These are phyloP conservation scores for Craseonycteris thonglongyai DNA, from an alignment of 2,113 vertebrate genomes.

Conservation along the genomic window DNA sequence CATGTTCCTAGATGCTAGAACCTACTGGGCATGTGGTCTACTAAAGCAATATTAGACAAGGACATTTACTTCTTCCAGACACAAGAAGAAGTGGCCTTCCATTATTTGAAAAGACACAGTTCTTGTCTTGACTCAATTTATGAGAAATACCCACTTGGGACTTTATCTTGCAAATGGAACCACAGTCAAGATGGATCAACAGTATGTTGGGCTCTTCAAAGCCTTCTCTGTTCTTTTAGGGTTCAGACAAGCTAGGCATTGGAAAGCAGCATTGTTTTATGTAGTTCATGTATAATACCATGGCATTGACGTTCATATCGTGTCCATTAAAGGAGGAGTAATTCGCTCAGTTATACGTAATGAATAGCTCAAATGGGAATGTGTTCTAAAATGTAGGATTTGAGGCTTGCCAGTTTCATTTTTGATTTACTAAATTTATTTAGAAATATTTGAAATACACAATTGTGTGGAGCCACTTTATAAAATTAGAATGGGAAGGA, in stretches of 20 bases:
- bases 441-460: constrained; percentile 7
- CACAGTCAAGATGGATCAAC: neutral
- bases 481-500: neutral
- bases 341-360: neutral
- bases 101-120: constrained; percentile 23
- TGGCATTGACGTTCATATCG: neutral
- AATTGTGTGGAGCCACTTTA: neutral
- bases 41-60: constrained; percentile 46
- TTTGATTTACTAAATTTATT: constrained; percentile 1
- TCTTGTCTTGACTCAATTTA: constrained; percentile 9
- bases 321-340: neutral
- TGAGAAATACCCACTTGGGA: neutral
- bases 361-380: neutral
- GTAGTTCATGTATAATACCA: neutral
- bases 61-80: constrained; percentile 31
- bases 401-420: neutral
- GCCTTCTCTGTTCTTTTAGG: neutral
- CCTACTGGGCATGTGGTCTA: constrained; percentile 48
- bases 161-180: neutral
- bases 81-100: constrained; percentile 30
- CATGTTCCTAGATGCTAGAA: constrained; percentile 71
- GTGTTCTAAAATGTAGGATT: neutral
- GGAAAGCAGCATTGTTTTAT: neutral
- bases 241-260: neutral
- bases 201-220: neutral